Conservation (phyloP, 2,888 invertebrate genomes). For the Microctonus hyperodae region DNA sequence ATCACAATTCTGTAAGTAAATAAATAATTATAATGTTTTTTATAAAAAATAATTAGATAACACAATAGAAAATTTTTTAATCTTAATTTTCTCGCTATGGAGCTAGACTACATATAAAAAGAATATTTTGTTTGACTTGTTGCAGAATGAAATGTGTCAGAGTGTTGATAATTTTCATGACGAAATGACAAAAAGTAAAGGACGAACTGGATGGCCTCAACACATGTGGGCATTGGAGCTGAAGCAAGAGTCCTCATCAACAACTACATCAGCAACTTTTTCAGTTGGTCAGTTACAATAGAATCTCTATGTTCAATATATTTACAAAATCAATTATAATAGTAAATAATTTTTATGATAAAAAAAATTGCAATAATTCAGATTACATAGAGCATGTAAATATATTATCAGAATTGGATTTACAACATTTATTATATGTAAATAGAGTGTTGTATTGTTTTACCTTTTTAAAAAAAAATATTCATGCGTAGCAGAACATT, state of each 20-base stretch:
- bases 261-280: constrained; percentile 32
- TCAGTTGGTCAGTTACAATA: constrained; percentile 48
- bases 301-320: constrained; percentile 19
- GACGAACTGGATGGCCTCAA: constrained; percentile 96
- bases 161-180: constrained; percentile 48
- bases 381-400: constrained; percentile 37
- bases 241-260: constrained; percentile 68
- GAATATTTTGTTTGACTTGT: constrained; percentile 30
- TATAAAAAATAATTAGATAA: no score
- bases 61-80: no score
- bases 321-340: not conserved
- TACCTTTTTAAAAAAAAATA: not conserved
- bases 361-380: not conserved
- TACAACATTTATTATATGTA: constrained; percentile 28
- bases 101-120: not conserved
- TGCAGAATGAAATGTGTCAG: constrained; percentile 57
- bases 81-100: no score
- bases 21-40: not conserved
- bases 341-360: not conserved
- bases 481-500: constrained; percentile 20
- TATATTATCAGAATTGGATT: constrained; percentile 27
- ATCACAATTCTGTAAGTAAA: constrained; percentile 50
- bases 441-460: constrained; percentile 27
- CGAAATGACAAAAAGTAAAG: constrained; percentile 70
- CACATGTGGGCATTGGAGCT: constrained; percentile 93